Percentiles rank a stretch among this genome's conserved stretches.
Evolutionary conservation across 2,888 invertebrate species (phyloP).

Genomic region (Netelia melanura): DNA sequence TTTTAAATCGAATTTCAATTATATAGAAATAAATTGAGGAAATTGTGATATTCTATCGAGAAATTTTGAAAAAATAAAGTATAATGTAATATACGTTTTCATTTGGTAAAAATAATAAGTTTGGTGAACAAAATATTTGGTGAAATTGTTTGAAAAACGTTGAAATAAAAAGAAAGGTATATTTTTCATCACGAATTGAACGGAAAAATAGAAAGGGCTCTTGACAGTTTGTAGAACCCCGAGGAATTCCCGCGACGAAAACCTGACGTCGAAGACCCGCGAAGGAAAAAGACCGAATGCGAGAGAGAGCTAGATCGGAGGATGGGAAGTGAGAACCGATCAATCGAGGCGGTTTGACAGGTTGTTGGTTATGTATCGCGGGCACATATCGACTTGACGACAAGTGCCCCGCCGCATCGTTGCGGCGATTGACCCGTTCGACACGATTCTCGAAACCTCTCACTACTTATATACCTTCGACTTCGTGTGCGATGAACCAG

Average conservation of each 20-base stretch:
- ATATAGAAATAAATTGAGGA: too few species aligned
- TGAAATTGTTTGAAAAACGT: neutral
- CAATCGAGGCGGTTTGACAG: conserved; percentile 81
- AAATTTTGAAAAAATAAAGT: too few species aligned
- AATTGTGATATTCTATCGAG: too few species aligned
- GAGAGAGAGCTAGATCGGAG: conserved; percentile 59
- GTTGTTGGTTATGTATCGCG: conserved; percentile 75
- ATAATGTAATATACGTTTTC: too few species aligned
- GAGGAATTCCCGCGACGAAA: conserved; percentile 40
- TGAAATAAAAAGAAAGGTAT: neutral
- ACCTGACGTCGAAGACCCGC: conserved; percentile 42
- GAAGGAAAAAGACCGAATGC: conserved; percentile 45
- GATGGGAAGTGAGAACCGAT: conserved; percentile 77
- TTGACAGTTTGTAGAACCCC: neutral
- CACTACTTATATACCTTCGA: conserved; percentile 37
- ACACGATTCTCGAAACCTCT: conserved; percentile 71
- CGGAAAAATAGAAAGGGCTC: conserved; percentile 39
- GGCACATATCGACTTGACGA: conserved; percentile 77
- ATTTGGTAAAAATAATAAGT: neutral
- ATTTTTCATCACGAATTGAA: neutral
- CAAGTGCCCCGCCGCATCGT: conserved; percentile 76
- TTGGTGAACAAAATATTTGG: neutral
- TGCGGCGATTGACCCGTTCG: conserved; percentile 67
- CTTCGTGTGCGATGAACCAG: conserved; percentile 50
- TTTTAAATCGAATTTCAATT: neutral